Evolutionary conservation across 2,113 vertebrate genomes (phyloP).

Genomic region (Festucalex cinctus): DNA sequence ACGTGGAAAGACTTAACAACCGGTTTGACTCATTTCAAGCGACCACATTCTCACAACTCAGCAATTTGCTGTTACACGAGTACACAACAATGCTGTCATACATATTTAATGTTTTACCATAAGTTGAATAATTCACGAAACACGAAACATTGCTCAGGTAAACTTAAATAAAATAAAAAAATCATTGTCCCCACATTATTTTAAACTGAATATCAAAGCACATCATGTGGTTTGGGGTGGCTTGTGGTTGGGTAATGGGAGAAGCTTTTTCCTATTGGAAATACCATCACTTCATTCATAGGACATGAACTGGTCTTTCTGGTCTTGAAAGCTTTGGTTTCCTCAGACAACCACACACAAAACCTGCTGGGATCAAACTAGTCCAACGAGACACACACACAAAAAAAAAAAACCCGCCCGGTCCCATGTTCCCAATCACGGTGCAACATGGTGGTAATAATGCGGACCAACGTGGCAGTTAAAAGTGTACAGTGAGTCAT

Average conservation of each 20-base stretch:
- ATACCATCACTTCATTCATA: conserved; percentile 16
- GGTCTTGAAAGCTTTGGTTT: conserved; percentile 19
- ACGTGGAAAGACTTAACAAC: neutral
- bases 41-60: neutral
- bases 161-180: no score
- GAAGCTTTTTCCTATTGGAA: conserved; percentile 3
- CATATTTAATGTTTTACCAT: neutral
- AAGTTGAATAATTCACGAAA: neutral
- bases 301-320: conserved; percentile 47
- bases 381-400: conserved; percentile 23
- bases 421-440: neutral
- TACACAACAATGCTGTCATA: neutral
- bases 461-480: neutral
- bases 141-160: no score
- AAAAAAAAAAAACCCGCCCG: neutral
- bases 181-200: neutral
- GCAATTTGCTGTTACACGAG: neutral
- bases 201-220: conserved; percentile 5
- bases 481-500: neutral
- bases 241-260: neutral
- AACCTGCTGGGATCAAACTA: conserved; percentile 23
- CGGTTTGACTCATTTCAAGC: neutral
- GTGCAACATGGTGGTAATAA: neutral
- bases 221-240: neutral
- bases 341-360: conserved; percentile 16